phyloP scores from a whole-genome alignment of 2,113 vertebrate species.

The Lates calcarifer region DNA sequence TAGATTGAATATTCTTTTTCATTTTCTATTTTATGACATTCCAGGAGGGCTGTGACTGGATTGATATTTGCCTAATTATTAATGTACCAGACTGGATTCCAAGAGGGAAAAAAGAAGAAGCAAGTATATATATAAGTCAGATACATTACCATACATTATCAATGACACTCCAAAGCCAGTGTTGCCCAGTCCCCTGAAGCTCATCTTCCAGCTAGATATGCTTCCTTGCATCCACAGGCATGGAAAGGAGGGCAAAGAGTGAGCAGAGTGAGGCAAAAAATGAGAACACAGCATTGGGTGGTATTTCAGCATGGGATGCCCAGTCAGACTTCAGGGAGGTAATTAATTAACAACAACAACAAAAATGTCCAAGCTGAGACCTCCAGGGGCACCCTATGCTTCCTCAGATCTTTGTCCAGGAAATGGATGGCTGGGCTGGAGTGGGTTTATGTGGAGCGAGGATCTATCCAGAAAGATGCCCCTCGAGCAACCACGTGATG shows the following conservation, averaged over 20 bases:
- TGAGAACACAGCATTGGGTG: constrained; percentile 73
- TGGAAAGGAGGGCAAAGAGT: constrained; percentile 72
- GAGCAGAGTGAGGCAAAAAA: constrained; percentile 67
- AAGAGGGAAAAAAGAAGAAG: not conserved
- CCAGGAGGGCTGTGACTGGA: not conserved
- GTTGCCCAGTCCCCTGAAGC: constrained; percentile 51
- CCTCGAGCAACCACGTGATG: constrained; percentile 28
- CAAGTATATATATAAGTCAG: not conserved
- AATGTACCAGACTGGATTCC: not conserved
- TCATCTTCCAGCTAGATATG: constrained; percentile 56
- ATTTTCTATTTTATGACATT: not conserved
- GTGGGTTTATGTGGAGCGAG: constrained; percentile 63
- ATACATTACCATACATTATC: constrained; percentile 47
- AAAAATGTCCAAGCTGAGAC: constrained; percentile 81
- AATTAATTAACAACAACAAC: constrained; percentile 87
- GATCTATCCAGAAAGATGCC: constrained; percentile 46
- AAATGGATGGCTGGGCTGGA: constrained; percentile 61
- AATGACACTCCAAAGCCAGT: constrained; percentile 31
- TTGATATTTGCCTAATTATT: constrained; percentile 15
- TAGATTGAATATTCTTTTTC: constrained; percentile 1
- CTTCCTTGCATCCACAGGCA: constrained; percentile 61
- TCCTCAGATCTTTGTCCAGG: constrained; percentile 82
- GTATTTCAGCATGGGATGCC: constrained; percentile 75
- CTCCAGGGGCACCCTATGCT: constrained; percentile 71
- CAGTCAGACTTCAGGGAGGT: constrained; percentile 83